Base-by-base conservation (phyloP, 2,113 vertebrate species). In the Mormoops blainvillei region DNA sequence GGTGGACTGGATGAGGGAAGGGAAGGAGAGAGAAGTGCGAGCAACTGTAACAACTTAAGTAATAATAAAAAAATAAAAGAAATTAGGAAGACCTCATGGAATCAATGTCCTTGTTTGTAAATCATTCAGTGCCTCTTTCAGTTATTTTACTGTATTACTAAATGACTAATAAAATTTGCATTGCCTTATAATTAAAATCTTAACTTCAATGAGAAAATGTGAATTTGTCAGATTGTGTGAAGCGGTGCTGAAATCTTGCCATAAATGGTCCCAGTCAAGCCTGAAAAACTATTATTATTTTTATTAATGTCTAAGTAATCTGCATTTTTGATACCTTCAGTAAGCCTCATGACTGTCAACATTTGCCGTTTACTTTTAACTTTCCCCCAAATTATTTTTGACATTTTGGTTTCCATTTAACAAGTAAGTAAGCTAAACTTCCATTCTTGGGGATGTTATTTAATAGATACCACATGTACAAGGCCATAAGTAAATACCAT, bases 391-490 rank as follows among this genome's bases (percentile, higher is more conserved):
- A 45, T 38, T 63, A 22, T 36, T 91, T 16, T 80, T 96, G 93
- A 94, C 95, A 84, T 85, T 93, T 96, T 91, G 73, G 74, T 94
- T 97, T 87, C 43, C n/a, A 1, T 9, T 56, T 31, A 70, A 50
- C 18, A 3, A 94, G 48, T 77, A 36, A 3, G 85, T 88, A 26
- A 1, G 26, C 80, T 77, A 83, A 83, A 1, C 87, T 9, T 83
- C 86, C 85, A 93, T 24, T 63, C 87, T 38, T 18, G 20, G 0
- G 3, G 97, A 3, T 43, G 2, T 70, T 74, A 7, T 4, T 80
- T 96, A 95, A 97, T 97, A 84, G 89, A 73, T 91, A 50, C 95
- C 97, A 93, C 28, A 96, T 92, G 97, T 91, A 77, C 31, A 45
- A 67, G 45, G 28, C 68, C 70, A 80, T 96, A 97, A 89, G 63